phyloP scores from a whole-genome alignment of 2,113 vertebrate species.

The Amblyornis subalaris region DNA sequence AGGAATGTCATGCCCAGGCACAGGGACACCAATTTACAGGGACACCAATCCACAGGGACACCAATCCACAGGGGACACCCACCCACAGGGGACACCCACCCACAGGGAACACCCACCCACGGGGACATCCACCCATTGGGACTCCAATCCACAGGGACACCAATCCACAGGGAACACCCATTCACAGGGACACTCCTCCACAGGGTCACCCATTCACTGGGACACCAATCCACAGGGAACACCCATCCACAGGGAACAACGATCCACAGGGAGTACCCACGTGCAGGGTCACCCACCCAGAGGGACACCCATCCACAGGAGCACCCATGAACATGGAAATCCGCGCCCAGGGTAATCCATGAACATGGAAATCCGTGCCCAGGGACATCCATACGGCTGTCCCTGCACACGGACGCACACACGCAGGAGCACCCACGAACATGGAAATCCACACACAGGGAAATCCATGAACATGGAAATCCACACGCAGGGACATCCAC shows the following conservation, averaged over 20 bases:
- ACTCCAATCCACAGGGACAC: not conserved
- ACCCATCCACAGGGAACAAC: too few relatives aligned
- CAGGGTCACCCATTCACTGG: fast-evolving
- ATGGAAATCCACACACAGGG: not conserved
- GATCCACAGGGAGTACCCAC: not conserved
- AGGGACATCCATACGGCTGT: too few relatives aligned
- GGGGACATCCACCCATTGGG: not conserved
- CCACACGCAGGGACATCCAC: not conserved
- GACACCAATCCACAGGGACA: too few relatives aligned
- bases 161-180: not conserved
- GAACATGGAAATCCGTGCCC: too few relatives aligned
- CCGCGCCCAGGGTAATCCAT: too few relatives aligned
- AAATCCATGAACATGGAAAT: not conserved
- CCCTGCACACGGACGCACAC: too few relatives aligned
- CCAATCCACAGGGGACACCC: not conserved
- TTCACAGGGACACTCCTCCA: fast-evolving
- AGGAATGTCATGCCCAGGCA: not conserved
- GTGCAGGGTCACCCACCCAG: not conserved
- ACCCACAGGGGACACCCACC: fast-evolving
- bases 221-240: not conserved
- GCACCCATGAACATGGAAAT: too few relatives aligned
- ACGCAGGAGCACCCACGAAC: too few relatives aligned
- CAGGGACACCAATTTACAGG: not conserved
- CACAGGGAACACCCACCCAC: not conserved
- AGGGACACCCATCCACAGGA: not conserved